phyloP scores from a whole-genome alignment of 2,888 invertebrate species.

The Odontothrips loti region DNA sequence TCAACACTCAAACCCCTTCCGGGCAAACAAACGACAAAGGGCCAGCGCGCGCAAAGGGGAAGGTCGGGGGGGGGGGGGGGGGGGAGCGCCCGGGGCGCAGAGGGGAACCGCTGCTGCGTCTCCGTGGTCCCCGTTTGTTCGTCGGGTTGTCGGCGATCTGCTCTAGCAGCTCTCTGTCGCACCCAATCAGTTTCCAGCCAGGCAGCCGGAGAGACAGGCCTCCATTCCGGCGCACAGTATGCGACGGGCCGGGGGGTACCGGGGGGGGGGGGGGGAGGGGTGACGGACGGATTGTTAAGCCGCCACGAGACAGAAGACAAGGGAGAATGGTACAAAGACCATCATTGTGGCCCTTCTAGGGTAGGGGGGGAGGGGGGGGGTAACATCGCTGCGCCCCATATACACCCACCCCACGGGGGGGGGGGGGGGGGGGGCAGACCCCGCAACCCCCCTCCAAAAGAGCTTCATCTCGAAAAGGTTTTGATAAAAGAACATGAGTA shows the following conservation, averaged over 20 bases:
- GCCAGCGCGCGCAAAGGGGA: background rate
- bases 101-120: slow-evolving; percentile 24
- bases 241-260: slow-evolving; percentile 36
- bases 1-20: slow-evolving; percentile 6
- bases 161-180: background rate
- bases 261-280: slow-evolving; percentile 24
- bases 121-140: slow-evolving; percentile 20
- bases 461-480: no score
- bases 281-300: background rate
- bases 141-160: slow-evolving; percentile 25
- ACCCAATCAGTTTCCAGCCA: no score
- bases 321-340: no score
- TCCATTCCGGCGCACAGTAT: slow-evolving; percentile 31
- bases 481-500: no score
- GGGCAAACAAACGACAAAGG: background rate
- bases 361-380: no score
- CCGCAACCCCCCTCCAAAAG: no score
- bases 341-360: no score
- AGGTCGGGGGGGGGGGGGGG: background rate
- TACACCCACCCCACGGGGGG: background rate
- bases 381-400: no score
- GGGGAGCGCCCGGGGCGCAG: background rate
- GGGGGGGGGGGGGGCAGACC: background rate
- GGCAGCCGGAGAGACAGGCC: slow-evolving; percentile 30
- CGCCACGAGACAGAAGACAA: no score